Conservation (phyloP, 2,797 vertebrate species). For the Onychomys torridus region DNA sequence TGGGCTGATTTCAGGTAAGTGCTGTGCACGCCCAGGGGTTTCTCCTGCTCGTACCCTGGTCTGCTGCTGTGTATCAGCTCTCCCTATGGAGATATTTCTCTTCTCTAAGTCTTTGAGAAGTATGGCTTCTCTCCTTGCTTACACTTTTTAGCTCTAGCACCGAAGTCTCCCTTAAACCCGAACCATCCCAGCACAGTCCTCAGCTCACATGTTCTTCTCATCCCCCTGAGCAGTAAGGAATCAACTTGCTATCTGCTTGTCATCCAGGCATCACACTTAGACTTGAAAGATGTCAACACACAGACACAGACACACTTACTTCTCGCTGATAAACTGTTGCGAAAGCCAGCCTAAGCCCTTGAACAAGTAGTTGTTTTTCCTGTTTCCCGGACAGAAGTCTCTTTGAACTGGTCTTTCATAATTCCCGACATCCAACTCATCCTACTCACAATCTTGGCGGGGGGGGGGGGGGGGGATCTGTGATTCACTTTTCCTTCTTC, state of each 20-base stretch:
- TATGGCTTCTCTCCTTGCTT: background rate
- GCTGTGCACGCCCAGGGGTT: background rate
- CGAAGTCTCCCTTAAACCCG: background rate
- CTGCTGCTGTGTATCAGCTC: background rate
- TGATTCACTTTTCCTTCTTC: background rate
- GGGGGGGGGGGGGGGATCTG: background rate
- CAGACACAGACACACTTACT: background rate
- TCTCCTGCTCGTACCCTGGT: background rate
- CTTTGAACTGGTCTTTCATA: slow-evolving; percentile 48
- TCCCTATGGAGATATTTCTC: background rate
- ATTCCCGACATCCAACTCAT: background rate
- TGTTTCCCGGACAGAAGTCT: slow-evolving; percentile 10
- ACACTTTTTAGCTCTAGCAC: background rate
- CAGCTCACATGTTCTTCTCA: background rate
- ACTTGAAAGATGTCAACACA: too few species aligned
- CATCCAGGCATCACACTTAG: background rate
- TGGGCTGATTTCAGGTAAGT: background rate
- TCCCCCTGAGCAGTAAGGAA: background rate
- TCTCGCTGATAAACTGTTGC: background rate
- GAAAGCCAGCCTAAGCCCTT: background rate
- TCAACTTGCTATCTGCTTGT: background rate
- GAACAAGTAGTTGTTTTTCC: background rate
- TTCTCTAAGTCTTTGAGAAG: background rate
- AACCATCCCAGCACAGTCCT: background rate
- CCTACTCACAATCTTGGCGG: background rate